Evolutionary conservation across 2,888 invertebrate genomes (phyloP).

Genomic region (Netelia melanura): DNA sequence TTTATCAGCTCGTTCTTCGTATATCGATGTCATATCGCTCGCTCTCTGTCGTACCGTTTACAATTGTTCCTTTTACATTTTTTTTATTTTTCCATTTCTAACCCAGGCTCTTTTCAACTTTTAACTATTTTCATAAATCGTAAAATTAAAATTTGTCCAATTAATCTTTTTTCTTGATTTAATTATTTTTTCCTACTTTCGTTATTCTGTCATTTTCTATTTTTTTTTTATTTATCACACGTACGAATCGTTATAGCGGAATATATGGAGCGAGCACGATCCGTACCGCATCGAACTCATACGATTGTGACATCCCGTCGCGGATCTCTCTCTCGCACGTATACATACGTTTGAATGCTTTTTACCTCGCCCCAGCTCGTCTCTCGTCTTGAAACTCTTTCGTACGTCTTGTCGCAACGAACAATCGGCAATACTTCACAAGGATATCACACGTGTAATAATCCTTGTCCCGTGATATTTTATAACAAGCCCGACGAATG

Average conservation of each 20-base stretch:
- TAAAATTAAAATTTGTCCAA: no score
- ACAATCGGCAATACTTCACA: constrained; percentile 26
- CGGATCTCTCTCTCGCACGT: neutral
- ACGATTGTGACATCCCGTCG: constrained; percentile 3
- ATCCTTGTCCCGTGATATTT: constrained; percentile 22
- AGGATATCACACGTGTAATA: constrained; percentile 21
- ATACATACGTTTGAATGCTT: neutral
- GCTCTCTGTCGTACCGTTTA: no score
- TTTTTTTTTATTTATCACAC: no score
- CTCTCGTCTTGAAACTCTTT: neutral
- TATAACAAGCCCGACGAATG: neutral
- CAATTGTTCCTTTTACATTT: no score
- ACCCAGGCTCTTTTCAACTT: no score
- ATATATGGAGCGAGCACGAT: constrained; percentile 26
- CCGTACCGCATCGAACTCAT: constrained; percentile 16
- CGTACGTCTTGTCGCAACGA: constrained; percentile 26
- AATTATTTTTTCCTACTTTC: no score
- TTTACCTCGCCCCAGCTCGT: neutral
- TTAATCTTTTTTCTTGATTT: no score
- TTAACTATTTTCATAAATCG: no score
- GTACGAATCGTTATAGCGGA: neutral
- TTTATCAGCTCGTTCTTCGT: no score
- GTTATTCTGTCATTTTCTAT: no score
- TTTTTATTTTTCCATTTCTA: no score
- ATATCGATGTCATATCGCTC: no score